A percentile compares a stretch with the other conserved stretches of the same genome.
Conservation (phyloP, 2,888 invertebrate genomes). For the Acanthosepion lycidas region DNA sequence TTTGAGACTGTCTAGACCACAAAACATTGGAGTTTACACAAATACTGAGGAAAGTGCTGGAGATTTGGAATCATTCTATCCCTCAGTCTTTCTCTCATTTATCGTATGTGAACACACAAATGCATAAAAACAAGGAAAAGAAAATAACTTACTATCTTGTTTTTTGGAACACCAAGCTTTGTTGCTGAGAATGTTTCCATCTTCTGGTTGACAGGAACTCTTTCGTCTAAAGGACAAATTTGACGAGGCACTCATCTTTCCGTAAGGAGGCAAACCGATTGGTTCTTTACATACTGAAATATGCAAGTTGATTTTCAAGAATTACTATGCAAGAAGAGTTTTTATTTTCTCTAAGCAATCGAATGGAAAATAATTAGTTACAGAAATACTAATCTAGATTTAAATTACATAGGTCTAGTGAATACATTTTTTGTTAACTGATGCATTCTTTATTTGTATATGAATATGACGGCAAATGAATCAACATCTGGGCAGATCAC, state of each 20-base stretch:
- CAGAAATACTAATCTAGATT: no score
- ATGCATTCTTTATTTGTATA: no score
- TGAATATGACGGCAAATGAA: no score
- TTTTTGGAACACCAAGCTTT: constrained; percentile 77
- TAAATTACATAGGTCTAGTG: no score
- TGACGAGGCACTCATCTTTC: constrained; percentile 75
- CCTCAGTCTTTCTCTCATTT: no score
- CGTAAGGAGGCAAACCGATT: constrained; percentile 76
- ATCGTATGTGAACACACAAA: neutral
- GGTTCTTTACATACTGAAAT: constrained; percentile 76
- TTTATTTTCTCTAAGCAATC: no score
- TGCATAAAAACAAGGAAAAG: neutral
- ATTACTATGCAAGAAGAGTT: no score
- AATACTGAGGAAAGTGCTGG: no score
- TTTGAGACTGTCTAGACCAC: neutral
- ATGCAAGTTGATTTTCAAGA: neutral
- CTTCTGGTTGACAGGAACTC: constrained; percentile 76
- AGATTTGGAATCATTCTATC: neutral
- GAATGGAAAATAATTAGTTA: no score
- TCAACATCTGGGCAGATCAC: no score
- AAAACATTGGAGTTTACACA: no score
- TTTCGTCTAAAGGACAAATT: constrained; percentile 73
- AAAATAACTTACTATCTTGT: constrained; percentile 73
- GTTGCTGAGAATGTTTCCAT: constrained; percentile 76
- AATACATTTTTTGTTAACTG: no score